Base-by-base conservation (phyloP, 2,888 invertebrate species). In the Synanthedon myopaeformis region DNA sequence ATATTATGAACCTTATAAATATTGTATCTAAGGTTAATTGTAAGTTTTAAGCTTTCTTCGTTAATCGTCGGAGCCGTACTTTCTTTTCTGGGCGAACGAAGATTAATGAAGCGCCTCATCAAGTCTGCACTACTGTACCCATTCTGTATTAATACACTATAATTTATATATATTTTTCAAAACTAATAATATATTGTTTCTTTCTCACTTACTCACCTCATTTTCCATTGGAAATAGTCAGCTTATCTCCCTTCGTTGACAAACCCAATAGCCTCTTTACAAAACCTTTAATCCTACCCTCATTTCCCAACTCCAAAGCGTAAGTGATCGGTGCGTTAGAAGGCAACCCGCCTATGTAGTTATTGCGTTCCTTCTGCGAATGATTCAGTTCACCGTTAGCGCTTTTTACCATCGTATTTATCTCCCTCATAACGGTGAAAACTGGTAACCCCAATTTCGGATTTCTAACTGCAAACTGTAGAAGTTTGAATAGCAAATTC, bases 321-420 rank as follows among this genome's bases (percentile, higher is more conserved):
- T 79, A 79, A 0, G 70, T 61, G 0, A 70, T 54, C 0, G 78
- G 71, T 0, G 66, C 45, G 1, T 58, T 52, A 0, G 72, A 68
- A 0, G 79, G 71, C 1, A 60, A 59, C 0, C 70, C 61, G 0
- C 82, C 83, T 28, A 81, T 68, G 49, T 72, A 82, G 19, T 76
- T 78, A 19, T 80, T 81, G 2, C 64, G 67, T 58, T 83, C 84
- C 50, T 68, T 77, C 0, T 69, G 65, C 0, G 65, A 54, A 49
- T 85, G 79, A 23, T 66, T 78, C 2, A 83, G 54, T 51, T 82
- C 80, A 0, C 81, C 78, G 4, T 76, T 76, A 0, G 61, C 71
- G 5, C 74, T 80, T 50, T 69, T 78, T 0, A 84, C 76, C 3
- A 82, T 51, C 0, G 85, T 82, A 23, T 70, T 78, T 1, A 85